Evolutionary conservation across 2,888 invertebrate species (phyloP), one percentile per base, ranked within the genome.

Genomic region (Cantharis flavilabris): DNA sequence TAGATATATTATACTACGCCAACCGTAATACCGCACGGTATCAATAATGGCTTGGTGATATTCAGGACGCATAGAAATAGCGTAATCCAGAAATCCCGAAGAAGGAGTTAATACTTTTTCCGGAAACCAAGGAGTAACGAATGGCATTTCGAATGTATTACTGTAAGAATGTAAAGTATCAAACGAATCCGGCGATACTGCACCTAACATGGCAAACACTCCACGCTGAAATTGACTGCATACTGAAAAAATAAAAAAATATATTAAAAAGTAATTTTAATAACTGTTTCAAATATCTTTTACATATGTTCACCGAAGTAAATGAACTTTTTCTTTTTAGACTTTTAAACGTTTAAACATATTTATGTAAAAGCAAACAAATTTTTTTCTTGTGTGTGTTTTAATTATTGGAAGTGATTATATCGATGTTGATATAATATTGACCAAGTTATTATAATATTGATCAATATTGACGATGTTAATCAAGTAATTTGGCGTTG

Each of bases 21-120:
- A 98, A 69, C 94, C 95, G 88, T 98, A 98, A 89, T 96, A 94
- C 81, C 94, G 92, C 85, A 99, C 97, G 76, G 98, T 95, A 89
- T 98, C 98, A 83, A 98, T 95, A 86, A 99, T 95, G 76, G 98
- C 98, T 85, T 94, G 94, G 88, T 98, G 97, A 89, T 98, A 98
- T 89, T 98, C 96, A 62, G 99, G 98, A 80, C 97, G 92, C 94
- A 99, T 95, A 88, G 96, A 96, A 85, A 97, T 94, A 72, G 97
- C 97, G 87, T 95, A 96, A 89, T 97, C 96, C 84, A 96, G 91
- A 83, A 95, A 92, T n/a, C 96, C 96, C 2, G 96, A 96, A 16
- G 96, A 96, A 33, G 96, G 96, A 11, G 95, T 94, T 79, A 95
- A 91, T 69, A 96, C 96, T 92, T 97, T 97, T 89, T 97, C 97